Evolutionary conservation across 1,140 invertebrate species (phyloP), one percentile per base, ranked within the genome.

Genomic region (Acromyrmex heyeri): DNA sequence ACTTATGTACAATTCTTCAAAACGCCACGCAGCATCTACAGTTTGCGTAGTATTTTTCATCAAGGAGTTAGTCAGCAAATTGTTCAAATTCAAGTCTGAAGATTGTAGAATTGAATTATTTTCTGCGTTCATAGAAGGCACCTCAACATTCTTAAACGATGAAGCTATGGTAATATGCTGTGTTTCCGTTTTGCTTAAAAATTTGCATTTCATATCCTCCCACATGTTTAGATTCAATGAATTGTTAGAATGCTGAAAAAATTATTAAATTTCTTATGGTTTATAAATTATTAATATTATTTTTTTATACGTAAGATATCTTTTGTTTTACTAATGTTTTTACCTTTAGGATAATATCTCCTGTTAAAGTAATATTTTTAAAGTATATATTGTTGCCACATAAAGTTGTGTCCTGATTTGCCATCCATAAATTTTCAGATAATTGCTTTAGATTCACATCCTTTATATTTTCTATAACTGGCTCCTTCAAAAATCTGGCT

Each of bases 181-280:
- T 0, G 48, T 3, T 67, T 86, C 91, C 3, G 92, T 92, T 92
- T 93, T 93, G 50, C 92, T 94, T 53, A 95, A 86, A 72, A 95
- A 53, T 62, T 81, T 87, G 59, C 48, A 38, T 7, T 78, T 86
- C 12, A 93, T 57, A 12, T 86, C 62, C 44, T n/a, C 57, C 93
- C 92, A 94, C 27, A 44, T 55, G 64, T 77, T 61, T 21, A 34
- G 1, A 55, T 76, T 44, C 24, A 89, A 64, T 3, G 21, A 72
- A 44, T 48, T 86, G 4, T 3, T n/a, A 48, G 8, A 1, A n/a
- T 75, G 64, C 88, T 89, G n/a, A 86, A 79, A 76, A 3, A 62
- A 62, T 69, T 16, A 59, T 88, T 34, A 34, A 53, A 53, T 62
- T 44, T 16, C 5, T 16, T 65, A 44, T 44, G 30, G 5, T 14